A percentile compares a stretch with the other conserved stretches of the same genome.
These are phyloP conservation scores for Pelmatolapia mariae DNA, from an alignment of 2,113 vertebrate species.

Conservation along the genomic window DNA sequence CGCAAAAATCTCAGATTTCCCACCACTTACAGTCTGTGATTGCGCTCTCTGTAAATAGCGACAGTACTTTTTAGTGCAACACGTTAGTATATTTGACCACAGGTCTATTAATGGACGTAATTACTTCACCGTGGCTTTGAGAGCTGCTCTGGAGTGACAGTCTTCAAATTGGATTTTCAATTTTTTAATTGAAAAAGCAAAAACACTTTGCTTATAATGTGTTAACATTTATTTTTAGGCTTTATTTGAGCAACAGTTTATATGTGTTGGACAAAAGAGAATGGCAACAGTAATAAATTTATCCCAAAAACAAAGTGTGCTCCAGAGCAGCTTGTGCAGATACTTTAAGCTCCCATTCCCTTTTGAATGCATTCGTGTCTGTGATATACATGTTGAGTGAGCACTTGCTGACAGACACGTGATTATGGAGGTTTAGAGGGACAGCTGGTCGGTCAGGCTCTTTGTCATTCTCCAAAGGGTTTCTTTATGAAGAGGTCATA, in stretches of 20 bases:
- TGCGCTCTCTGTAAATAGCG: not conserved
- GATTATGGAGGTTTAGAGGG: not conserved
- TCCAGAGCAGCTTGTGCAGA: not conserved
- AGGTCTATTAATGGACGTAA: not conserved
- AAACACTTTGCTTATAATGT: not conserved
- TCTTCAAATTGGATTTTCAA: not conserved
- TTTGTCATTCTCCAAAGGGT: constrained; percentile 16
- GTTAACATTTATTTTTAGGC: not conserved
- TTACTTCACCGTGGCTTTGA: not conserved
- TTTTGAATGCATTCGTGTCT: not conserved
- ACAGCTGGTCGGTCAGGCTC: constrained; percentile 35
- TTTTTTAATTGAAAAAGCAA: not conserved
- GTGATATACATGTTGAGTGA: not conserved
- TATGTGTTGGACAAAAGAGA: not conserved
- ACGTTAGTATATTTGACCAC: not conserved
- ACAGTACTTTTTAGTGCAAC: not conserved
- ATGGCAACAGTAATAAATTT: not conserved
- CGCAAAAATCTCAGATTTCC: not conserved
- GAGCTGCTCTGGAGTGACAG: not conserved
- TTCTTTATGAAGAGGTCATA: constrained; percentile 25
- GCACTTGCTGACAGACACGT: not conserved
- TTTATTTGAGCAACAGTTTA: not conserved
- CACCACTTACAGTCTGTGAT: not conserved
- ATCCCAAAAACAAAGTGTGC: not conserved
- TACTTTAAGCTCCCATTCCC: not conserved